Base-by-base conservation (phyloP, 2,888 invertebrate genomes). In the Limnephilus auricula region DNA sequence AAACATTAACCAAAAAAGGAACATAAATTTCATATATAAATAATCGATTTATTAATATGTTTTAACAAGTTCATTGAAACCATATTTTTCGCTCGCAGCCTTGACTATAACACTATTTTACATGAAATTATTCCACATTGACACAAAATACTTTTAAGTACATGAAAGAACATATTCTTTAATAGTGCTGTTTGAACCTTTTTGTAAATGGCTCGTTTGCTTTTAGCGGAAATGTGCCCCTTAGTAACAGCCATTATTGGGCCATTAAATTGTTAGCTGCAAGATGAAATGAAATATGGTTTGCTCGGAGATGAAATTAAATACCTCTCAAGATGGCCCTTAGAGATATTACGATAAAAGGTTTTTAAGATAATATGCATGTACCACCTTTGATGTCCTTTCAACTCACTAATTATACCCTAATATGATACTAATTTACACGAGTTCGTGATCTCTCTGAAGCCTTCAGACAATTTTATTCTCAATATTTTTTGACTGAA, bases 231-330 rank as follows among this genome's bases (percentile, higher is more conserved):
- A 6, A 65, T 65, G 65, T 65, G 6, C 6, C 65, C 65, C 65
- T 9, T n/a, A 9, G 65, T n/a, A 6, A 65, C 65, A 65, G 65
- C 9, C 65, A 65, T 65, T 65, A 65, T 65, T n/a, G 65, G 65
- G 25, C 65, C 25, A 65, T 65, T 65, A 65, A 65, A 65, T 25
- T 65, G 25, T 65, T n/a, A 25, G 65, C 65, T 65, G 65, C 65
- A 65, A 65, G 65, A 65, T n/a, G 65, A 65, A 65, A 65, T 65
- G 65, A 65, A 65, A 65, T 65, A 65, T n/a, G 65, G 65, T 65
- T 65, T 25, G 65, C 65, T 0, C 65, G 65, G 65, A 65, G 65
- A 65, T 65, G 25, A 65, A 65, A 65, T 65, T 65, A 65, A 65
- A 65, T 65, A 65, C 65, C 65, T n/a, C 9, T 65, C 9, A 65